phyloP scores from a whole-genome alignment of 2,888 invertebrate genomes.

The Clostera curtula region DNA sequence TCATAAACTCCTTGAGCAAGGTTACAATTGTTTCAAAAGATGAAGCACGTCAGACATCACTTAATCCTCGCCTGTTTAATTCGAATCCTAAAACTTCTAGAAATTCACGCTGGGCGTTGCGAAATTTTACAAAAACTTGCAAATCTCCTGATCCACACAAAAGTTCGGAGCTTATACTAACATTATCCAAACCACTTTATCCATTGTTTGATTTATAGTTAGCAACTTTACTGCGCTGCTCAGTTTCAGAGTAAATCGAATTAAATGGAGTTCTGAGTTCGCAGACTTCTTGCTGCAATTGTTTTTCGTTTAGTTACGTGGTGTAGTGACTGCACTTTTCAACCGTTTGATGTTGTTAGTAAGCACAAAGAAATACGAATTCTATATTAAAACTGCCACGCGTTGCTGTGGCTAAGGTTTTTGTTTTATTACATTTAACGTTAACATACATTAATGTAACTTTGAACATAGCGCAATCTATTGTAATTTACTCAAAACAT shows the following conservation, averaged over 20 bases:
- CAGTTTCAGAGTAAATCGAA: conserved; percentile 16
- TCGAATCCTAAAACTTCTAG: neutral
- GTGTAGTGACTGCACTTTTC: no score
- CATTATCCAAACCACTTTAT: conserved; percentile 22
- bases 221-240: conserved; percentile 16
- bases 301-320: neutral
- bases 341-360: no score
- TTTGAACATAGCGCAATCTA: no score
- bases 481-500: no score
- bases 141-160: conserved; percentile 11
- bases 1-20: no score
- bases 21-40: no score
- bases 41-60: no score
- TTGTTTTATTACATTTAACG: no score
- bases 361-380: no score
- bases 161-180: conserved; percentile 16
- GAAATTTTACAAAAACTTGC: conserved; percentile 9
- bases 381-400: no score
- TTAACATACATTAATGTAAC: no score
- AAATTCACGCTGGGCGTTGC: conserved; percentile 1
- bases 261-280: conserved; percentile 6
- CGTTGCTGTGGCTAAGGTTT: no score
- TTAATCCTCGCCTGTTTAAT: neutral
- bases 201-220: conserved; percentile 23
- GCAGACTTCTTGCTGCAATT: conserved; percentile 1